Base-by-base conservation (phyloP, 2,797 vertebrate species). In the Gymnopithys bicolor region DNA sequence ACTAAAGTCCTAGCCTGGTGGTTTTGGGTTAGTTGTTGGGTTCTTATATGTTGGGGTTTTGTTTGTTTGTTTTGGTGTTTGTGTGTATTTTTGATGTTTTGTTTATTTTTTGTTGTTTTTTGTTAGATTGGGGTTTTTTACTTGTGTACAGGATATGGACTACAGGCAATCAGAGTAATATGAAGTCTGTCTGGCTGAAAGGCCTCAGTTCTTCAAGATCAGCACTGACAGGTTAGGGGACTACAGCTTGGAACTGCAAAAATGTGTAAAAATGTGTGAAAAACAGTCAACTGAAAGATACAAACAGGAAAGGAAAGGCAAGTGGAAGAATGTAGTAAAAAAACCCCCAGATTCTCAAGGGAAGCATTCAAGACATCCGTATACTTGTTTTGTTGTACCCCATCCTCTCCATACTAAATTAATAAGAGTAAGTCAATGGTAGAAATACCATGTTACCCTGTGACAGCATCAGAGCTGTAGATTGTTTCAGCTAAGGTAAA, bases 341-440 rank as follows among this genome's bases (percentile, higher is more conserved):
- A 28, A 10, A 37, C 37, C 1, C 0, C 2, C 2, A 18, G 14
- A 59, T 6, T 64, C 35, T 79, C 37, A 70, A 37, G 10, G 23
- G 14, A 64, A 83, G 11, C 4, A 7, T 46, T 78, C 9, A 33
- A 63, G 27, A 49, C 10, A 33, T 37, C 6, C 7, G 10, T 30
- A 21, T 46, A 48, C 11, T 17, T 4, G 23, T 70, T 39, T 85
- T 78, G n/a, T 18, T n/a, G 11, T 56, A 28, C 10, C 1, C 43
- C 5, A 7, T 71, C 12, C 27, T 23, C 7, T 69, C 14, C 37
- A 53, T 28, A 58, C 32, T 55, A 56, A 79, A 64, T 8, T 33
- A 39, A 35, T 10, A 59, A 13, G 21, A 73, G 10, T 27, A 62
- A 48, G 18, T 35, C 3, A 2, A 7, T 67, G 13, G 17, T 19